Percentiles rank a stretch among this genome's conserved stretches.
Conservation (phyloP, 2,888 invertebrate species). For the Sinelater perroti region DNA sequence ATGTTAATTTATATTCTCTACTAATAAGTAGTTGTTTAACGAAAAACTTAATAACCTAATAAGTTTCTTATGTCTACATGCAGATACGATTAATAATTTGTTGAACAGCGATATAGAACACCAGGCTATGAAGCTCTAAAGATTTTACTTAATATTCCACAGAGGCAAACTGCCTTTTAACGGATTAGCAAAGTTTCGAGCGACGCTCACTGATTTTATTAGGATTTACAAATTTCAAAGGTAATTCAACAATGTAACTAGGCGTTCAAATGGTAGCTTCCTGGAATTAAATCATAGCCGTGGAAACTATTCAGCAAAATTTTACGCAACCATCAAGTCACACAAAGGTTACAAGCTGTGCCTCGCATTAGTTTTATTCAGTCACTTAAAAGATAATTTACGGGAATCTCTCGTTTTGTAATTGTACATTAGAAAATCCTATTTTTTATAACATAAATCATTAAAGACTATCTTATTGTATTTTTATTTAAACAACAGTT, state of each 20-base stretch:
- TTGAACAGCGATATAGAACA: not conserved
- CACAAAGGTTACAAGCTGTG: slow-evolving; percentile 1
- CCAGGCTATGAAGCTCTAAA: not conserved
- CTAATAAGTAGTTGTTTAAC: no score
- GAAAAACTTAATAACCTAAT: no score
- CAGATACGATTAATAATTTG: no score
- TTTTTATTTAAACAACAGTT: no score
- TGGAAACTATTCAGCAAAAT: not conserved
- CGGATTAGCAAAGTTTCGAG: not conserved
- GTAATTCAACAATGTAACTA: not conserved
- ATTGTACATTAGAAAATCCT: no score
- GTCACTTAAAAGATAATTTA: no score
- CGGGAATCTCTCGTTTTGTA: no score
- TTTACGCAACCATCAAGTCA: not conserved
- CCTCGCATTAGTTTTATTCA: not conserved
- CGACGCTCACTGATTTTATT: not conserved
- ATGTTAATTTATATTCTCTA: no score
- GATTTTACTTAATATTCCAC: not conserved
- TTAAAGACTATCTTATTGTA: no score
- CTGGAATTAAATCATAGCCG: not conserved
- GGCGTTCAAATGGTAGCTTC: not conserved
- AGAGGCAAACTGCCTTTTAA: not conserved
- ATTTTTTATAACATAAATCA: no score
- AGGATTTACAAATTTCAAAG: not conserved
- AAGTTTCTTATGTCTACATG: no score